These are phyloP conservation scores for Zosterops lateralis DNA, from an alignment of 2,113 vertebrate genomes.

Conservation along the genomic window DNA sequence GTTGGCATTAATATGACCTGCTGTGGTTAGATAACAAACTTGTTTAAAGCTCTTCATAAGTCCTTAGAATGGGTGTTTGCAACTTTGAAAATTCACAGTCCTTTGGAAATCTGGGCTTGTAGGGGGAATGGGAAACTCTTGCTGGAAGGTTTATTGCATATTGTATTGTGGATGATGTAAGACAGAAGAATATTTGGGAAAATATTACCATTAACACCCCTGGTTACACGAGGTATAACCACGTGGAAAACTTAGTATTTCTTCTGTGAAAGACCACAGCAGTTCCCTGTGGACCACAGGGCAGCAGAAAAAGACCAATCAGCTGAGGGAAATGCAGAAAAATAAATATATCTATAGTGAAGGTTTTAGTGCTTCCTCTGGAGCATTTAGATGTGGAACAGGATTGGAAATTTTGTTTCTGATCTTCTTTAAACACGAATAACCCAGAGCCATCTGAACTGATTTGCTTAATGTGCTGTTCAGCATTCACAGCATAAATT, in stretches of 20 bases:
- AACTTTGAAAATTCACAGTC: neutral
- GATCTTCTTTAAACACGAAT: slow-evolving; percentile 36
- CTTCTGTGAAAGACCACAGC: neutral
- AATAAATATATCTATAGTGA: neutral
- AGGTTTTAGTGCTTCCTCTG: neutral
- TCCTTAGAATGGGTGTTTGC: neutral
- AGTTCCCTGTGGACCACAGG: neutral
- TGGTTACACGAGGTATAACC: neutral
- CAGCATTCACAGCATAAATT: slow-evolving; percentile 39
- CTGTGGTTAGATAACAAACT: neutral
- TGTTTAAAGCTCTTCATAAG: neutral
- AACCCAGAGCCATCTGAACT: slow-evolving; percentile 30
- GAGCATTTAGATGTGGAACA: neutral
- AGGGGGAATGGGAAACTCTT: neutral
- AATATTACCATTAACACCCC: neutral
- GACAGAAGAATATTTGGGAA: neutral
- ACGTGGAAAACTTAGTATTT: neutral
- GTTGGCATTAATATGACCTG: neutral
- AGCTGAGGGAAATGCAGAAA: neutral
- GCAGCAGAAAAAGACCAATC: neutral
- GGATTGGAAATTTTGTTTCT: slow-evolving; percentile 44
- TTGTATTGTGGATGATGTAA: neutral
- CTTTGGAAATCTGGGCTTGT: neutral
- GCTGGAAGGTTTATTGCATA: neutral
- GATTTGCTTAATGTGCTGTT: slow-evolving; percentile 52